Conservation (phyloP, 2,888 invertebrate species). For the Chloroclystis v-ata region DNA sequence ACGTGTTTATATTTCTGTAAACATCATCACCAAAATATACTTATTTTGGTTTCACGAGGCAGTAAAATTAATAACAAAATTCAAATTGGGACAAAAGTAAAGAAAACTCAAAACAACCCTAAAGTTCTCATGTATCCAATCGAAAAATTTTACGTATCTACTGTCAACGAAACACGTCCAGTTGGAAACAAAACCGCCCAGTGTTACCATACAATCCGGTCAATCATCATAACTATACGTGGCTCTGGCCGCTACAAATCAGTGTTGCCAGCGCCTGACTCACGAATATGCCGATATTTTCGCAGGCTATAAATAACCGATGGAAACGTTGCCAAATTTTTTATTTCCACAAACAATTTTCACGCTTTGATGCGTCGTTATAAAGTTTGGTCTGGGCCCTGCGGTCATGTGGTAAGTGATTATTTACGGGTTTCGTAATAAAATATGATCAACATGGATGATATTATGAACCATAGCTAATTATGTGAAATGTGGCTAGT, state of each 20-base stretch:
- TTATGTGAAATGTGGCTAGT: too few relatives aligned
- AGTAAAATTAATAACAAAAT: too few relatives aligned
- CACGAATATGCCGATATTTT: constrained; percentile 40
- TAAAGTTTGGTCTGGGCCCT: constrained; percentile 10
- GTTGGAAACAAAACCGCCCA: constrained; percentile 3
- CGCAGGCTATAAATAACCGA: constrained; percentile 34
- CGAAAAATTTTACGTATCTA: background rate
- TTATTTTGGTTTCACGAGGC: too few relatives aligned
- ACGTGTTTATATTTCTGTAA: too few relatives aligned
- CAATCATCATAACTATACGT: constrained; percentile 23
- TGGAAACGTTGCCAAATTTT: constrained; percentile 30
- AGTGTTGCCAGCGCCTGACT: constrained; percentile 34
- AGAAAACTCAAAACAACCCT: too few relatives aligned
- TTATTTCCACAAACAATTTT: constrained; percentile 37
- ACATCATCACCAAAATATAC: too few relatives aligned
- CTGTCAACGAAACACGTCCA: background rate
- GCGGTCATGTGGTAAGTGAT: background rate
- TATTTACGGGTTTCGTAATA: background rate
- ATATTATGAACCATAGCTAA: too few relatives aligned
- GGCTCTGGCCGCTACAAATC: constrained; percentile 34
- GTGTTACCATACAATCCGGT: constrained; percentile 18
- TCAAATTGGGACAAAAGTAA: too few relatives aligned
- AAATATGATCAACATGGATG: background rate
- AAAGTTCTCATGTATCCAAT: background rate
- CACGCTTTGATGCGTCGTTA: constrained; percentile 24